Base-by-base conservation (phyloP, 2,113 vertebrate species). In the Chloebia gouldiae region DNA sequence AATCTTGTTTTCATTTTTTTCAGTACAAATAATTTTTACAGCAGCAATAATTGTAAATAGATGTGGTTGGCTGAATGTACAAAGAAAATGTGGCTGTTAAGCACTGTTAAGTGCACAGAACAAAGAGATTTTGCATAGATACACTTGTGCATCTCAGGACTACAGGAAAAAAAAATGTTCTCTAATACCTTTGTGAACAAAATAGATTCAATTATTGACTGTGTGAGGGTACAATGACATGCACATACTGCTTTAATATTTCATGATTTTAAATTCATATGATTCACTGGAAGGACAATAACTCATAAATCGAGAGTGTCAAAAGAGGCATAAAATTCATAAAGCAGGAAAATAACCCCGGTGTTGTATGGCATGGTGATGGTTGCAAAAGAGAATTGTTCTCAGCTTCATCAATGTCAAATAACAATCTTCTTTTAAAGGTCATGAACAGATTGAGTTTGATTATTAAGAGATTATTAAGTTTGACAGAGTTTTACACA, bases 381-480 rank as follows among this genome's bases (percentile, higher is more conserved):
- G 25, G 47, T 35, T 72, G n/a, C 27, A 50, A 39, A 51, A 93
- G 30, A 91, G 75, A 70, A 77, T 59, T 1, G 0, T 66, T 77
- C 82, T 86, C 54, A 70, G 50, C 24, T 88, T 88, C 86, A 83
- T 94, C 82, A 86, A 59, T 83, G 76, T 86, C 63, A 73, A 21
- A 28, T 27, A 80, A 54, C 0, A 19, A 50, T 70, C 33, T 81
- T 61, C 31, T 66, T 90, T 81, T 88, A 93, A 95, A 96, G 76
- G 76, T 92, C 94, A 94, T 68, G 73, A 86, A 54, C 14, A 90
- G 42, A 90, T 3, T 73, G 35, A 90, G 15, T 60, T 60, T 60
- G n/a, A 60, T 37, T 60, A 13, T 37, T 60, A 37, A 60, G 10
- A 37, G 57, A 59, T 60, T 37, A 60, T 25, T 18, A 30, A 28